These are phyloP conservation scores for Steinernema scapterisci DNA, from an alignment of 2,888 invertebrate genomes.

Conservation along the genomic window DNA sequence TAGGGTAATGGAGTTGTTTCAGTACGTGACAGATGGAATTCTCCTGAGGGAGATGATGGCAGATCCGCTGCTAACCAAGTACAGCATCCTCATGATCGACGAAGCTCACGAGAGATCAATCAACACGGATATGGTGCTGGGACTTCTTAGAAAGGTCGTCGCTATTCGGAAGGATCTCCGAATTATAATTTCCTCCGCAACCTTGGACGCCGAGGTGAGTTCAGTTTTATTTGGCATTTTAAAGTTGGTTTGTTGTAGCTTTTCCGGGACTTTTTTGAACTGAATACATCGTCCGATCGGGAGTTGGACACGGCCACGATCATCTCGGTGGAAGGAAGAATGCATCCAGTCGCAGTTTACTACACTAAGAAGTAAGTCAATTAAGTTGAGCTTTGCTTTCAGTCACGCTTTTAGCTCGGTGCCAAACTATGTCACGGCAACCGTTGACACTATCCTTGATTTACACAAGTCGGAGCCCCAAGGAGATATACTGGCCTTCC, in stretches of 20 bases:
- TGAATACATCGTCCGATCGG: constrained; percentile 60
- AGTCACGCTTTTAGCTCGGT: constrained; percentile 51
- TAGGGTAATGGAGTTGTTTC: constrained; percentile 44
- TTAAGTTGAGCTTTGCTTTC: constrained; percentile 24
- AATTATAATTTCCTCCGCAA: constrained; percentile 85
- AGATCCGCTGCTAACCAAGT: constrained; percentile 87
- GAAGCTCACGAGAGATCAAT: constrained; percentile 87
- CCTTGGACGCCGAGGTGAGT: constrained; percentile 90
- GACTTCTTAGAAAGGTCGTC: constrained; percentile 81
- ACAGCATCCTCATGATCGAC: constrained; percentile 75
- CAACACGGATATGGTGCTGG: constrained; percentile 90
- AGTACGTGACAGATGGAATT: constrained; percentile 96
- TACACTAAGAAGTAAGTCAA: constrained; percentile 74
- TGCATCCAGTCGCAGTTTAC: constrained; percentile 83
- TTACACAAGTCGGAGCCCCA: constrained; percentile 78
- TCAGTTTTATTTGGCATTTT: constrained; percentile 21
- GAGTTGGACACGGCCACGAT: constrained; percentile 78
- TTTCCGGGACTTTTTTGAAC: constrained; percentile 70
- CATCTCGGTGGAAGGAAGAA: constrained; percentile 84
- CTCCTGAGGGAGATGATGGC: constrained; percentile 90
- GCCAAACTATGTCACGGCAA: constrained; percentile 60
- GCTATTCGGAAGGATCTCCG: constrained; percentile 61
- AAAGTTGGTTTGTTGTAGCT: constrained; percentile 70
- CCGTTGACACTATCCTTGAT: constrained; percentile 85
- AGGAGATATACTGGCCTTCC: constrained; percentile 83